Evolutionary conservation across 2,797 vertebrate genomes (phyloP).

Genomic region (Cossypha niveicapilla): DNA sequence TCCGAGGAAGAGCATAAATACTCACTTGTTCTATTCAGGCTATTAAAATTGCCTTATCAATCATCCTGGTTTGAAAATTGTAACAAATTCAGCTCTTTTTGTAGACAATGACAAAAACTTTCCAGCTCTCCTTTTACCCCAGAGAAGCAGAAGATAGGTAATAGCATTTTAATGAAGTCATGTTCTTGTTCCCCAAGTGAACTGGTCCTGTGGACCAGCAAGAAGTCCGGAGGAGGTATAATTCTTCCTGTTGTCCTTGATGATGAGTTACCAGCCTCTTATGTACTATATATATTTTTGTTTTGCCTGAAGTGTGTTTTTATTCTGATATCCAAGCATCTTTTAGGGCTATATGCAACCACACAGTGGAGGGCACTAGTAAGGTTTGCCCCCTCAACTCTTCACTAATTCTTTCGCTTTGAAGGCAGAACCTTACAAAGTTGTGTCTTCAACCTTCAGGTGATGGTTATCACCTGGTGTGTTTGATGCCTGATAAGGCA

Average conservation of each 20-base stretch:
- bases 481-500: neutral
- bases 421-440: neutral
- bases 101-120: conserved; percentile 19
- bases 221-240: neutral
- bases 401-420: conserved; percentile 4
- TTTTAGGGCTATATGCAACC: neutral
- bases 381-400: neutral
- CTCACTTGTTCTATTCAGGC: conserved; percentile 51
- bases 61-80: conserved; percentile 41
- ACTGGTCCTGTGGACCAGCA: neutral
- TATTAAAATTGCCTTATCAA: conserved; percentile 59
- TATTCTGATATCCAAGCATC: neutral
- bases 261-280: neutral
- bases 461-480: neutral
- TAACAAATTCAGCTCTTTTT: conserved; percentile 43
- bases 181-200: neutral
- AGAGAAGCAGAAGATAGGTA: neutral
- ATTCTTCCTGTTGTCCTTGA: neutral
- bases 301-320: neutral
- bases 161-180: neutral
- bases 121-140: neutral
- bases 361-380: neutral
- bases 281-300: neutral
- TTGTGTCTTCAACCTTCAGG: neutral
- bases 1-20: conserved; percentile 44